phyloP scores from a whole-genome alignment of 2,113 vertebrate genomes.

The Mugil cephalus region DNA sequence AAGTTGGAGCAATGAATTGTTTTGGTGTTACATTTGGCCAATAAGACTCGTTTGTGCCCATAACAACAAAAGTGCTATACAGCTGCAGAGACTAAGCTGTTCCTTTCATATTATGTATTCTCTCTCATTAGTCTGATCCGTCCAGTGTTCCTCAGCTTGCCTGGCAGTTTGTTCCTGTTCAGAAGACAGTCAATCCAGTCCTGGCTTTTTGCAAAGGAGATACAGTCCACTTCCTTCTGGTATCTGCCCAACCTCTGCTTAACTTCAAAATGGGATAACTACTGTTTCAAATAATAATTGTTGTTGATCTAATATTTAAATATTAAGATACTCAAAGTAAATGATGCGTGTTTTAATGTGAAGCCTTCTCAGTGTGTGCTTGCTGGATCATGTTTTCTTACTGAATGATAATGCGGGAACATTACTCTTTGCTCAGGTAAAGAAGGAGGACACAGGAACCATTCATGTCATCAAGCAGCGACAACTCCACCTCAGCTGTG shows the following conservation, averaged over 20 bases:
- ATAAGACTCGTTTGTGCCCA: background rate
- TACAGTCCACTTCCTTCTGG: constrained; percentile 93
- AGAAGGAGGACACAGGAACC: constrained; percentile 93
- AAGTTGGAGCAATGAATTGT: no score
- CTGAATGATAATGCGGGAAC: no score
- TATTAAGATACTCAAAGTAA: no score
- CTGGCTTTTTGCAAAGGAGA: constrained; percentile 97
- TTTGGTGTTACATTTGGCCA: no score
- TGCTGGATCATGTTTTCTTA: no score
- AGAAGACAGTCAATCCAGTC: constrained; percentile 91
- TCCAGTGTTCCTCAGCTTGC: constrained; percentile 95
- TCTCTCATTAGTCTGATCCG: constrained; percentile 89
- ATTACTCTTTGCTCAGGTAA: constrained; percentile 85
- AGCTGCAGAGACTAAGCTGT: no score
- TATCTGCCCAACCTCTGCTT: constrained; percentile 66
- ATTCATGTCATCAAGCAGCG: constrained; percentile 98
- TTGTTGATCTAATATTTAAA: no score
- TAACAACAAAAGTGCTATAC: background rate
- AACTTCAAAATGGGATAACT: no score
- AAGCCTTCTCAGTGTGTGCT: no score
- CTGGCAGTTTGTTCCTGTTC: constrained; percentile 95
- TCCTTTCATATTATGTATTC: background rate
- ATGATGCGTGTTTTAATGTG: no score
- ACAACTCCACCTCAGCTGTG: constrained; percentile 94
- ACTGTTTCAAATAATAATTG: no score